Evolutionary conservation across 2,888 invertebrate genomes (phyloP), one percentile per base, ranked within the genome.

Genomic region (Pyrrhia umbra): DNA sequence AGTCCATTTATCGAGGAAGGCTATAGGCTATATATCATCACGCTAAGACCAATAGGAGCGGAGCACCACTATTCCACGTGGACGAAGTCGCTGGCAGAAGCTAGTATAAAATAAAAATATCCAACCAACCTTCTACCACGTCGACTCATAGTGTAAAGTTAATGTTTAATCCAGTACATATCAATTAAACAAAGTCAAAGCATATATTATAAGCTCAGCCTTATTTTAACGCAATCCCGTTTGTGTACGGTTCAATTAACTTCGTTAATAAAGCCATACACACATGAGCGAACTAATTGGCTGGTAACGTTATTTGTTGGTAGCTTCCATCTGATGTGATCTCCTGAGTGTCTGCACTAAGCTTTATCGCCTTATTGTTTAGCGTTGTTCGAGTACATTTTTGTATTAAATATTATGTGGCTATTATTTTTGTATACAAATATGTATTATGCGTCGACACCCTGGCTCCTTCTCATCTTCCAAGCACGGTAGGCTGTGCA

Each of bases 341-440:
- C 75, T 68, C 75, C 21, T 37, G 68, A 39, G 77, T 59, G 73
- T 47, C 21, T 65, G 21, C 40, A 34, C 66, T 52, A 69, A 68
- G 68, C 60, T 68, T 37, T 43, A 73, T 46, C 73, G 30, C 55
- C 46, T 40, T n/a, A 40, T 2, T 18, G 42, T 42, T 13, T 18
- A 20, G 13, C n/a, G n/a, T 34, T 34, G 6, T 34, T 34, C n/a
- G 34, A 0, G n/a, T 8, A n/a, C 13, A 34, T 30, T 10, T 30
- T 30, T 30, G 30, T 30, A 30, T 30, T 2, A 30, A 30, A 10
- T 9, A 9, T 30, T 30, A 3, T 10, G 30, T 1, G 9, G 3
- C 13, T 30, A 13, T 30, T 3, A 30, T 30, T 9, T 9, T 27
- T 3, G 8, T 30, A 13, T n/a, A n/a, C n/a, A n/a, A n/a, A n/a